Base-by-base conservation (phyloP, 2,113 vertebrate genomes). In the Grallaria varia region DNA sequence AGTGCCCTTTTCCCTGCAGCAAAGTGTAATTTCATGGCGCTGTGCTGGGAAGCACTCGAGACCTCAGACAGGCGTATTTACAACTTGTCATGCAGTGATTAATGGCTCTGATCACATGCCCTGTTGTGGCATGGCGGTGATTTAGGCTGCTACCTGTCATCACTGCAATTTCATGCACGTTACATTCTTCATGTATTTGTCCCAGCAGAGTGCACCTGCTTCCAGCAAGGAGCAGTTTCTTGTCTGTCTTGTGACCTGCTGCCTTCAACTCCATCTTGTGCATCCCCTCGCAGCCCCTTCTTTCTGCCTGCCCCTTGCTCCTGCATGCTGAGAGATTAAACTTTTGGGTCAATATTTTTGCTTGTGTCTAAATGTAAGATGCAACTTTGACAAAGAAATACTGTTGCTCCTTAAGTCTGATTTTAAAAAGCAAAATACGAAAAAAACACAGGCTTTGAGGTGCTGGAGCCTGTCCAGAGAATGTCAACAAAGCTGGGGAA, bases 171-270 rank as follows among this genome's bases (percentile, higher is more conserved):
- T 47, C 10, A 8, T 78, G 80, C 62, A n/a, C 88, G 95, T 90
- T 44, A 62, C 30, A 59, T 85, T 94, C 92, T 81, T 56, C 1
- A 2, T 52, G 69, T 76, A 16, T 87, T 90, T 83, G 68, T 94
- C 87, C 87, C 84, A 42, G 72, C 90, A 80, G 76, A 89, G 80
- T 35, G 73, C 94, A 94, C 80, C 88, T 89, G 89, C 88, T 94
- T 78, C 42, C 60, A 92, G 71, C 39, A 40, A 87, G 84, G 59
- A 92, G 90, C 84, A 62, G n/a, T 33, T 79, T 84, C 74, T 84
- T 53, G 44, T 59, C 68, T 86, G 63, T 28, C 79, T 69, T 12
- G 60, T 81, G 75, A 71, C 76, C 81, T 60, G 33, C 50, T 74
- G 63, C 72, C 58, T 25, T 83, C 9, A 55, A 6, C 59, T 91